Conservation (phyloP, 2,888 invertebrate genomes). For the Orthosia cruda region DNA sequence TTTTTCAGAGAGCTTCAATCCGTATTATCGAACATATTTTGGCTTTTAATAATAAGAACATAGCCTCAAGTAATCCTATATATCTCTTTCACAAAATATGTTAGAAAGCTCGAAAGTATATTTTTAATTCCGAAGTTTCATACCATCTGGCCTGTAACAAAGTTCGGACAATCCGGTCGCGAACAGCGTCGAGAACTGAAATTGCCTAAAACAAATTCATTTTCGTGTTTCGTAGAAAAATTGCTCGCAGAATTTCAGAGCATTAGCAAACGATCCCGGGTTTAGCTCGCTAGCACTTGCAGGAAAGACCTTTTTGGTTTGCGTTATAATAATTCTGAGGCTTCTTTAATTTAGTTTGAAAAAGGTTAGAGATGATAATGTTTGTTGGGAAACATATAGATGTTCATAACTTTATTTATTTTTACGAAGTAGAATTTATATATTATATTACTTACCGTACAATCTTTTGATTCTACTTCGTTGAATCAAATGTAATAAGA, state of each 20-base stretch:
- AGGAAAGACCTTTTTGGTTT: background rate
- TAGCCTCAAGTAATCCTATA: background rate
- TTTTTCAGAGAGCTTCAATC: background rate
- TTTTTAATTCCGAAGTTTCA: constrained; percentile 59
- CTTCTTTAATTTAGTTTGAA: constrained; percentile 22
- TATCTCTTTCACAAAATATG: constrained; percentile 26
- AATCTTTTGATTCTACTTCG: background rate
- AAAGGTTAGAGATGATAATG: constrained; percentile 8
- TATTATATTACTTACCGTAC: no score
- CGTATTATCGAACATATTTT: constrained; percentile 17
- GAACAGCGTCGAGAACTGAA: constrained; percentile 32
- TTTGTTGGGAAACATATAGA: background rate
- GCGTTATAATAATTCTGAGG: constrained; percentile 11
- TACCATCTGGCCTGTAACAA: constrained; percentile 51
- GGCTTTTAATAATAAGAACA: background rate
- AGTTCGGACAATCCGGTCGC: constrained; percentile 51
- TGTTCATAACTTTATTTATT: constrained; percentile 16
- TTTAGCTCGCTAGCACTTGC: constrained; percentile 6
- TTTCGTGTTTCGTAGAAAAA: constrained; percentile 43
- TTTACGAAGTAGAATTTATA: no score
- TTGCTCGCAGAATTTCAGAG: constrained; percentile 32
- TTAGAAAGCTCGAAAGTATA: constrained; percentile 34
- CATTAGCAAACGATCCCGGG: constrained; percentile 27
- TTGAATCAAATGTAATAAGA: background rate
- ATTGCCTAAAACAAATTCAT: constrained; percentile 54